A percentile compares a stretch with the other conserved stretches of the same genome.
phyloP scores from a whole-genome alignment of 2,797 vertebrate species.

The Hippocampus kuda region DNA sequence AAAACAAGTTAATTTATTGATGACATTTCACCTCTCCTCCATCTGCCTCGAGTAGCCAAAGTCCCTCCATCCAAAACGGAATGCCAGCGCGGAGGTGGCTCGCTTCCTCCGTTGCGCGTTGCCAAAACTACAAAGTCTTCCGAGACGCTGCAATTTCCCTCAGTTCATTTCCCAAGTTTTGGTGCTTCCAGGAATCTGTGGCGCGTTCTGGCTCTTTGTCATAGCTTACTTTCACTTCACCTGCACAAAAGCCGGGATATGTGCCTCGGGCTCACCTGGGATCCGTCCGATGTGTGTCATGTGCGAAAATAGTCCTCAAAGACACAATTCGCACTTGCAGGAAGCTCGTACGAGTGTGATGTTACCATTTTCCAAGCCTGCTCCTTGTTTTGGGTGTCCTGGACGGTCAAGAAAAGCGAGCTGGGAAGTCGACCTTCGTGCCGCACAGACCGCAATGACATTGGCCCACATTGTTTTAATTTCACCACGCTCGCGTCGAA shows the following conservation, averaged over 20 bases:
- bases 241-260: not conserved
- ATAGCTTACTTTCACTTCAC: conserved; percentile 1
- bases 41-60: not conserved
- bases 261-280: conserved; percentile 2
- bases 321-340: conserved; percentile 1
- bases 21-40: conserved; percentile 2
- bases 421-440: too few species aligned
- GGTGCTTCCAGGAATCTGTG: conserved; percentile 1
- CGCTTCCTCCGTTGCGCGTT: not conserved
- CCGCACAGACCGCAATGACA: too few species aligned
- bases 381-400: too few species aligned
- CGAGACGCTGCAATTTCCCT: not conserved
- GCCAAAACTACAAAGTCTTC: conserved; percentile 1
- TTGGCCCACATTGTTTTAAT: too few species aligned
- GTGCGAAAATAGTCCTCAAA: conserved; percentile 23
- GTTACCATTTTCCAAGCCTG: too few species aligned
- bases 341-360: not conserved
- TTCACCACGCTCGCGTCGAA: too few species aligned
- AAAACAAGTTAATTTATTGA: not conserved
- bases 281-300: not conserved
- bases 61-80: not conserved
- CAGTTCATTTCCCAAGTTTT: conserved; percentile 1
- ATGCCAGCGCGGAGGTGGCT: not conserved
- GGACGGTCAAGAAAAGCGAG: too few species aligned
- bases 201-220: not conserved